Evolutionary conservation across 1,140 invertebrate species (phyloP), one percentile per base, ranked within the genome.

Genomic region (Panagrolaimus sp.): DNA sequence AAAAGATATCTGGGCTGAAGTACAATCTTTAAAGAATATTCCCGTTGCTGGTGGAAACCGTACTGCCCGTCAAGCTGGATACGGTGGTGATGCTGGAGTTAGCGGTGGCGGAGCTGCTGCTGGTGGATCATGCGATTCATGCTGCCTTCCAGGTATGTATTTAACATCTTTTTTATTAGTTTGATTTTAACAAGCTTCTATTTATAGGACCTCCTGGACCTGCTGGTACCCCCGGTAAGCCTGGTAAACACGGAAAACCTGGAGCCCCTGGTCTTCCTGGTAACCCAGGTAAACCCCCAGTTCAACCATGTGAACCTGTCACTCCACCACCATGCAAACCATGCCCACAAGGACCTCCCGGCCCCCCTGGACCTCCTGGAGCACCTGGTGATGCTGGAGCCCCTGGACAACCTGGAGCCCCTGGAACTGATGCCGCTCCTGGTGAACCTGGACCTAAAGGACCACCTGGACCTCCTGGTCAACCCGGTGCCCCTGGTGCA

Each of bases 261-360:
- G 68, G 68, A 17, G 63, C 47, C 10, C 65, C 70, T n/a, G 70
- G 70, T 43, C 43, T 45, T 26, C 52, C 65, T 21, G 69, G 69
- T 46, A 67, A 67, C 48, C 71, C 55, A 32, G 68, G 32, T 63
- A 63, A 71, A 43, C 58, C 63, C 52, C 62, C 43, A 63, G 28
- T 32, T 21, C 52, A 63, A 32, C 62, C 43, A 5, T 66, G 58
- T 21, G 47, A 63, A 69, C 62, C 71, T 21, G 38, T 71, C 48
- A 64, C 55, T 26, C 47, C 44, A 12, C 69, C 68, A 52, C 58
- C 68, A 44, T 63, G 55, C 26, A 71, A 71, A 52, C 52, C 17
- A 38, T 63, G 68, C 55, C 71, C 69, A 32, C 32, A 58, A 26
- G 71, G 71, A 63, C 69, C 71, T 71, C 71, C 71, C 43, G 68